phyloP scores from a whole-genome alignment of 2,888 invertebrate species.

The Pollenia labialis region DNA sequence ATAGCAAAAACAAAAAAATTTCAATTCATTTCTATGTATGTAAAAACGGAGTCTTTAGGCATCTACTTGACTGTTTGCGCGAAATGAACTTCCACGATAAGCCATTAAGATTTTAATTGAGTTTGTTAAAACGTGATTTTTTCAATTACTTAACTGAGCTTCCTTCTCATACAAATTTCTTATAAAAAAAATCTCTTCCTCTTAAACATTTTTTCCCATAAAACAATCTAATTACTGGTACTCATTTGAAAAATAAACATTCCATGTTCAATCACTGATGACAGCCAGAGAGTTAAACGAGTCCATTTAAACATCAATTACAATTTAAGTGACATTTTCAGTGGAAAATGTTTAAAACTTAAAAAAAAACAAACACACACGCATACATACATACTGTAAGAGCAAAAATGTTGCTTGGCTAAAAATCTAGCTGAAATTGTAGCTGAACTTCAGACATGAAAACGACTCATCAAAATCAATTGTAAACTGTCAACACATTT shows the following conservation, averaged over 20 bases:
- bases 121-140: too few relatives aligned
- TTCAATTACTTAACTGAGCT: background rate
- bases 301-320: conserved; percentile 50
- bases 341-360: conserved; percentile 33
- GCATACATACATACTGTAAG: background rate
- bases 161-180: background rate
- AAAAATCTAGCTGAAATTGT: background rate
- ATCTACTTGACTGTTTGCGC: too few relatives aligned
- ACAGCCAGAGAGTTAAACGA: conserved; percentile 39
- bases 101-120: too few relatives aligned
- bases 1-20: too few relatives aligned
- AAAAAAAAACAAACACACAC: conserved; percentile 2
- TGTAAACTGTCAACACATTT: conserved; percentile 66
- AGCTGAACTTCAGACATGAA: conserved; percentile 15
- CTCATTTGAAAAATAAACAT: conserved; percentile 17
- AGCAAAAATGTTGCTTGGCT: conserved; percentile 7
- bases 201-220: conserved; percentile 14
- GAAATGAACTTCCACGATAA: too few relatives aligned
- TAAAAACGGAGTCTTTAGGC: too few relatives aligned
- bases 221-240: conserved; percentile 40
- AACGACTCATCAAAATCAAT: conserved; percentile 70
- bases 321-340: conserved; percentile 58
- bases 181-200: background rate
- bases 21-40: too few relatives aligned
- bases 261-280: conserved; percentile 48